These are phyloP conservation scores for Sturmia bella DNA, from an alignment of 2,888 invertebrate species.

Conservation along the genomic window DNA sequence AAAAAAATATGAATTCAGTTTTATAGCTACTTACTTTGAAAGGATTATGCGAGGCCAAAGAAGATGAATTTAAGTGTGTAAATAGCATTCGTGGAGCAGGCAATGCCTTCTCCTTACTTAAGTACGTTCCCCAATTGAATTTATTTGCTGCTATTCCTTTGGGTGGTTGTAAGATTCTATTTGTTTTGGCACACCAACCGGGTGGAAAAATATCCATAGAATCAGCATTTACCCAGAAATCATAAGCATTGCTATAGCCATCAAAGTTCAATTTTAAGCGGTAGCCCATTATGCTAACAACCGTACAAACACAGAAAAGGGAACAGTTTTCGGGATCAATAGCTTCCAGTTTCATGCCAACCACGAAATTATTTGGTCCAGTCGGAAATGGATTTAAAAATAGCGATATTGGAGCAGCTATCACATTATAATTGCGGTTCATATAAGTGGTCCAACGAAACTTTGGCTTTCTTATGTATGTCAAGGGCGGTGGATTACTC, in stretches of 20 bases:
- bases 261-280: constrained; percentile 95
- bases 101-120: constrained; percentile 88
- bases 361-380: constrained; percentile 88
- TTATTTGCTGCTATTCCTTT: constrained; percentile 84
- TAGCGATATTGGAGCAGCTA: constrained; percentile 89
- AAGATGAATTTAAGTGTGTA: constrained; percentile 85
- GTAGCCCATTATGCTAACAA: constrained; percentile 91
- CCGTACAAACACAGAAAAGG: constrained; percentile 92
- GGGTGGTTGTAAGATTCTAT: constrained; percentile 90
- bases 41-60: constrained; percentile 73
- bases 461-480: constrained; percentile 63
- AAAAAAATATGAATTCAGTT: background rate
- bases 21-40: constrained; percentile 72
- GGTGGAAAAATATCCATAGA: constrained; percentile 95
- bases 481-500: constrained; percentile 52
- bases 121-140: constrained; percentile 93
- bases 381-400: constrained; percentile 90
- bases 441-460: constrained; percentile 95
- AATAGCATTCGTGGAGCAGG: constrained; percentile 91
- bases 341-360: constrained; percentile 95
- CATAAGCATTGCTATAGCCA: constrained; percentile 92
- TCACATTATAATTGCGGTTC: constrained; percentile 86
- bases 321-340: constrained; percentile 96
- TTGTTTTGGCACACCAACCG: constrained; percentile 95
- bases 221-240: constrained; percentile 97